Percentiles rank a stretch among this genome's conserved stretches.
Evolutionary conservation across 2,113 vertebrate species (phyloP).

Genomic region (Pelusios castaneus): DNA sequence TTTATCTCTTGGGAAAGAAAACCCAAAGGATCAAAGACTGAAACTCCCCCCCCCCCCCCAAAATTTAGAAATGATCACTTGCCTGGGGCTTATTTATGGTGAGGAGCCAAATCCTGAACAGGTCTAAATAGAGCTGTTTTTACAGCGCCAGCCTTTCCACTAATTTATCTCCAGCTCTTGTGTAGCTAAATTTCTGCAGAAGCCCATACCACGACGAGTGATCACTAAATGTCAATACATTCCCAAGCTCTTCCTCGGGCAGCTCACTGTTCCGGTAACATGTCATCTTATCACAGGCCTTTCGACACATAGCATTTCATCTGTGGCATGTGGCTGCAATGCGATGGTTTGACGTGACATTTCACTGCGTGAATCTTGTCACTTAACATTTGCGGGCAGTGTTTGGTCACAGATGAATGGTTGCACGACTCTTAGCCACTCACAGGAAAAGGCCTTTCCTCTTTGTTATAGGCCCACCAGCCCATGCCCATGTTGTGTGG

Average conservation of each 20-base stretch:
- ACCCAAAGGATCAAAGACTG: neutral
- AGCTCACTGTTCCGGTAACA: fast-evolving
- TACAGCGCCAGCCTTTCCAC: neutral
- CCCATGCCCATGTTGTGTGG: neutral
- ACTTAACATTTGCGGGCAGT: neutral
- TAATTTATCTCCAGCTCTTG: neutral
- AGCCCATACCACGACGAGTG: neutral
- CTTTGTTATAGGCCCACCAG: neutral
- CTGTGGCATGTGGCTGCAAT: neutral
- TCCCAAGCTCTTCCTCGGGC: neutral
- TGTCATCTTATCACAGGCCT: neutral
- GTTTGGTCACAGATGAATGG: neutral
- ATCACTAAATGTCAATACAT: neutral
- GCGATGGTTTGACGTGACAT: neutral
- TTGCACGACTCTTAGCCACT: neutral
- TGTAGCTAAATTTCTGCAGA: neutral
- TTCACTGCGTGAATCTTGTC: neutral
- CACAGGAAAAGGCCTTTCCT: neutral
- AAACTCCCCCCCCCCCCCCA: too few species aligned
- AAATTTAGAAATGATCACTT: fast-evolving
- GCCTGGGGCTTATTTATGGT: fast-evolving
- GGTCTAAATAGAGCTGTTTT: neutral
- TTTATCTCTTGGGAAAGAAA: neutral
- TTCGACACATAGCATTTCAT: neutral
- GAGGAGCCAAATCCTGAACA: neutral